Evolutionary conservation across 37 sponge, comb jelly and placozoan genomes (phyloP).

Genomic region (Haliclona indistincta): DNA sequence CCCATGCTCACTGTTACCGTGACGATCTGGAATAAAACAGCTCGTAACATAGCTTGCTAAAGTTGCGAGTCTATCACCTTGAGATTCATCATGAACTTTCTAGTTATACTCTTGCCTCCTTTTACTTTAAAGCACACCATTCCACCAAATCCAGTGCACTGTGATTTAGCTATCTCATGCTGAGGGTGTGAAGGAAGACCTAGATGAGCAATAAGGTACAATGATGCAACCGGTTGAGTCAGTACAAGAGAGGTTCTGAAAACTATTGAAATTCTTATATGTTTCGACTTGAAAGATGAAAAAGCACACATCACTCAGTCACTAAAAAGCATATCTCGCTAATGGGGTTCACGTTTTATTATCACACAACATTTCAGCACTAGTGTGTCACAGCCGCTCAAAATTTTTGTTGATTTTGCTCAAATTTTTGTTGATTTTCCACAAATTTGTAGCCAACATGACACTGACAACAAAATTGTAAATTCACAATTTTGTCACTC

Average conservation of each 20-base stretch:
- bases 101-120: conserved; percentile 68
- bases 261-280: too few species aligned
- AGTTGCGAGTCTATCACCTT: conserved; percentile 57
- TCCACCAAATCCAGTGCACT: conserved; percentile 92
- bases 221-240: too few species aligned
- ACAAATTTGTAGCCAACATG: not conserved
- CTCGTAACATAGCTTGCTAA: not conserved
- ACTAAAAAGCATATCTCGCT: too few species aligned
- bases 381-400: too few species aligned
- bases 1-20: conserved; percentile 72
- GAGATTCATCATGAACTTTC: conserved; percentile 72
- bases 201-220: not conserved
- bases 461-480: not conserved
- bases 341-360: too few species aligned
- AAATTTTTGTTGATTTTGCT: too few species aligned
- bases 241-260: too few species aligned
- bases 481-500: not conserved
- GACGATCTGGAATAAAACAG: conserved; percentile 21
- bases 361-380: too few species aligned
- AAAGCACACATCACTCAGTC: too few species aligned
- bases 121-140: conserved; percentile 92
- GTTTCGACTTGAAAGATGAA: too few species aligned
- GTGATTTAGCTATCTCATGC: conserved; percentile 87
- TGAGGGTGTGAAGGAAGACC: conserved; percentile 96
- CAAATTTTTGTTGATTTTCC: too few species aligned